Base-by-base conservation (phyloP, 2,797 vertebrate species). In the Coregonus suidteri region DNA sequence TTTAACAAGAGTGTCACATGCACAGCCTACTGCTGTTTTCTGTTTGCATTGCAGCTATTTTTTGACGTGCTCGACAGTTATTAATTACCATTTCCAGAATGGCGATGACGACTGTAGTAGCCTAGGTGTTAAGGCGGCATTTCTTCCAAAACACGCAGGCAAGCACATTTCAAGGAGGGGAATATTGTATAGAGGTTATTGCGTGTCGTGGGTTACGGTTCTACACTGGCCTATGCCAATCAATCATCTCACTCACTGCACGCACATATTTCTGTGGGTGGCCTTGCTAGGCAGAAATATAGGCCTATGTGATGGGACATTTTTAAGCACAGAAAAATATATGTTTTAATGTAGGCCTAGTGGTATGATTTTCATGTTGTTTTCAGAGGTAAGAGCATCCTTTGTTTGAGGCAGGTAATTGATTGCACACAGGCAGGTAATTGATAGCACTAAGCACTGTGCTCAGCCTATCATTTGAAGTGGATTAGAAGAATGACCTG, bases 41-140 rank as follows among this genome's bases (percentile, higher is more conserved):
- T 92, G 92, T 93, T 91, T 90, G 82, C 86, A 80, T 84, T 75
- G 91, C 93, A 92, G 82, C 89, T 89, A 86, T 79, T 37, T 90
- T 84, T 85, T 86, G 9, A 91, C 90, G 77, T 77, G 4, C 41
- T 79, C 86, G 92, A 92, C 91, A 85, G 91, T 86, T 89, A 91
- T 91, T 93, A 93, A 94, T 95, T 90, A 91, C 89, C 83, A 84
- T 82, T 85, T 88, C 85, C 75, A 54, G 67, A 41, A 83, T 9
- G 41, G 77, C 69, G 75, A 68, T 77, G 79, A 70, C 37, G 81
- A 71, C 71, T 77, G 73, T 77, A 47, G 41, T 11, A 47, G 41
- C 41, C 41, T 47, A 11, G 71, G 71, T 76, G 88, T 88, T 86
- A 71, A 78, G 66, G 74, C 80, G 75, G 59, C 78, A 71, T 83